phyloP scores from a whole-genome alignment of 2,113 vertebrate genomes.

The Hyaena hyaena region DNA sequence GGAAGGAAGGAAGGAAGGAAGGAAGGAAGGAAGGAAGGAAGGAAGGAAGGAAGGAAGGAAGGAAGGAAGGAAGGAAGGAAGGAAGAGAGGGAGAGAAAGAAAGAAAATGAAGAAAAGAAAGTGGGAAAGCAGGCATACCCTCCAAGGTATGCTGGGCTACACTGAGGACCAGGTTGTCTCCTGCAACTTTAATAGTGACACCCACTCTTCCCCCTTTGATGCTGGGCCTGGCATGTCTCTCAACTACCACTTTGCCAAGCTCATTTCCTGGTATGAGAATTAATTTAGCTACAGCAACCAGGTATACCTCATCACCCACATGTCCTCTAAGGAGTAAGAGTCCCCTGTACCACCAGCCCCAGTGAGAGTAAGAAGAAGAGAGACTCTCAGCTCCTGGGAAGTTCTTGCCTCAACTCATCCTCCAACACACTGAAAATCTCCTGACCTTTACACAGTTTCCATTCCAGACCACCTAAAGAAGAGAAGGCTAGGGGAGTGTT shows the following conservation, averaged over 20 bases:
- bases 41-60: too few species aligned
- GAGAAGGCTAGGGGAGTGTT: not conserved
- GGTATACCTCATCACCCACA: not conserved
- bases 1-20: too few species aligned
- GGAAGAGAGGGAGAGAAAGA: too few species aligned
- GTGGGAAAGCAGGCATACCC: not conserved
- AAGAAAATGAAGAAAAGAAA: too few species aligned
- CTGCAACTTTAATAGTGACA: not conserved
- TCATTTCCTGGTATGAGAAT: not conserved
- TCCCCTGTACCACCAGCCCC: not conserved
- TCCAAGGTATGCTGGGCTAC: not conserved
- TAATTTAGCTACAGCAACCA: not conserved
- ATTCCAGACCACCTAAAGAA: not conserved
- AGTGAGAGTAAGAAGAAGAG: not conserved
- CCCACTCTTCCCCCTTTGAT: not conserved
- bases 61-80: too few species aligned
- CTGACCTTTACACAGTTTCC: not conserved
- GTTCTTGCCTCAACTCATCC: not conserved
- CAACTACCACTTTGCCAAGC: not conserved
- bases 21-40: too few species aligned
- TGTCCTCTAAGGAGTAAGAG: not conserved
- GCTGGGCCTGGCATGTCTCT: not conserved
- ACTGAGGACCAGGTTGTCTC: not conserved
- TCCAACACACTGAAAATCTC: not conserved
- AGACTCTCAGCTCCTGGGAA: not conserved